phyloP scores from a whole-genome alignment of 2,113 vertebrate genomes.

The Ifrita kowaldi region DNA sequence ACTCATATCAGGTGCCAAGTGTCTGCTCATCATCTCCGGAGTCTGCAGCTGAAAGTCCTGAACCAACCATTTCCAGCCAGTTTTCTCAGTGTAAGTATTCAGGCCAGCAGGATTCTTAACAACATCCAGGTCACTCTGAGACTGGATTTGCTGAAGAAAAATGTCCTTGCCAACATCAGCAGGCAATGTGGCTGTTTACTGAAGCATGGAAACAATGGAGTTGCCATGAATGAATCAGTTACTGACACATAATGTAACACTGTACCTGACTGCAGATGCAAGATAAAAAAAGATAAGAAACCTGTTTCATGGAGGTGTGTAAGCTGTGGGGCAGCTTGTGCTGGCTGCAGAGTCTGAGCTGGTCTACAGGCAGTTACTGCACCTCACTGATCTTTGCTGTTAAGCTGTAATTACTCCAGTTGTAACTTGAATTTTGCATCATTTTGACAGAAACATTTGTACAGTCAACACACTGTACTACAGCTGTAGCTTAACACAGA shows the following conservation, averaged over 20 bases:
- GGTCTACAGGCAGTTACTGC: background rate
- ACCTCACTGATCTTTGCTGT: background rate
- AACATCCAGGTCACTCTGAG: background rate
- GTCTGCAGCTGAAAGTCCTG: background rate
- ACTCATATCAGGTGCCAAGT: background rate
- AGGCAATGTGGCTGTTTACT: background rate
- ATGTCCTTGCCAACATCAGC: background rate
- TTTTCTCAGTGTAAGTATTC: constrained; percentile 64
- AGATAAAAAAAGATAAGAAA: background rate
- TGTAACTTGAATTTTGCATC: background rate
- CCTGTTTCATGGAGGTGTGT: background rate
- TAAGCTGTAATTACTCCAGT: background rate
- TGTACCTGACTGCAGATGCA: background rate
- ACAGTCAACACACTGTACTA: background rate
- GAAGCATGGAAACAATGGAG: background rate
- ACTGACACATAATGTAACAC: background rate
- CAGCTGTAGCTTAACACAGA: background rate
- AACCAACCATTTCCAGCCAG: background rate
- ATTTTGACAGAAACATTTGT: background rate
- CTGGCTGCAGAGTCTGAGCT: background rate
- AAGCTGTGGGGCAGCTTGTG: background rate
- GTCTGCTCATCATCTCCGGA: background rate
- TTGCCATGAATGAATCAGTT: background rate
- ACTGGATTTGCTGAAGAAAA: background rate
- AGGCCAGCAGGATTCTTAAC: background rate